Evolutionary conservation across 2,888 invertebrate genomes (phyloP).

Genomic region (Caradrina kadenii): DNA sequence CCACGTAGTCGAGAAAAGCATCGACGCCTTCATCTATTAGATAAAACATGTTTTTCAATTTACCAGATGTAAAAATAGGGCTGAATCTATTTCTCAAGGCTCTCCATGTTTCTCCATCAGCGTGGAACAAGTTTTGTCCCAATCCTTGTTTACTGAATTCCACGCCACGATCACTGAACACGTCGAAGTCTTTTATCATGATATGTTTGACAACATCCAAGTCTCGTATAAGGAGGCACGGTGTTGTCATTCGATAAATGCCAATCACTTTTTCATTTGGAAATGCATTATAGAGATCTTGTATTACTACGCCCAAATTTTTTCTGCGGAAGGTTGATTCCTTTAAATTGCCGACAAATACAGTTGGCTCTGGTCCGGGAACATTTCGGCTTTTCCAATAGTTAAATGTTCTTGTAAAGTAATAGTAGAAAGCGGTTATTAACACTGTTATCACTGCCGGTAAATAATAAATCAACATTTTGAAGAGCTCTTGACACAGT

Average conservation of each 20-base stretch:
- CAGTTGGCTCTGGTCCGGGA: conserved; percentile 67
- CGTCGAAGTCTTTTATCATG: conserved; percentile 77
- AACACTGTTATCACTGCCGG: conserved; percentile 31
- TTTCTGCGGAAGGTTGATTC: conserved; percentile 64
- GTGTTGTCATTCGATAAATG: conserved; percentile 74
- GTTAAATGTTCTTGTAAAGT: conserved; percentile 72
- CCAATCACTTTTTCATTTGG: conserved; percentile 78
- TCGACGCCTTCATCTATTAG: conserved; percentile 71
- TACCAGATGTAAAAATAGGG: conserved; percentile 77
- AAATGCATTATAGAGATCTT: conserved; percentile 70
- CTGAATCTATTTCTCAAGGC: conserved; percentile 71
- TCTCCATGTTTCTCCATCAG: conserved; percentile 74
- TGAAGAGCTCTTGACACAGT: conserved; percentile 7
- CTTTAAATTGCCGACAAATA: conserved; percentile 72
- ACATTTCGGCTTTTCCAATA: conserved; percentile 75
- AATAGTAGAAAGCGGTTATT: conserved; percentile 62
- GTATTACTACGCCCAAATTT: conserved; percentile 58
- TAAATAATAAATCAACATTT: conserved; percentile 40
- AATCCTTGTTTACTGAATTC: conserved; percentile 72
- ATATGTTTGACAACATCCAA: conserved; percentile 75
- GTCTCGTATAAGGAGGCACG: conserved; percentile 73
- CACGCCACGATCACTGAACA: conserved; percentile 73
- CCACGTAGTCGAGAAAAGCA: conserved; percentile 65
- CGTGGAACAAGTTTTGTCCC: conserved; percentile 75
- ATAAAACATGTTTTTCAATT: conserved; percentile 78